phyloP scores from a whole-genome alignment of 2,888 invertebrate species.

The Rhingia rostrata region DNA sequence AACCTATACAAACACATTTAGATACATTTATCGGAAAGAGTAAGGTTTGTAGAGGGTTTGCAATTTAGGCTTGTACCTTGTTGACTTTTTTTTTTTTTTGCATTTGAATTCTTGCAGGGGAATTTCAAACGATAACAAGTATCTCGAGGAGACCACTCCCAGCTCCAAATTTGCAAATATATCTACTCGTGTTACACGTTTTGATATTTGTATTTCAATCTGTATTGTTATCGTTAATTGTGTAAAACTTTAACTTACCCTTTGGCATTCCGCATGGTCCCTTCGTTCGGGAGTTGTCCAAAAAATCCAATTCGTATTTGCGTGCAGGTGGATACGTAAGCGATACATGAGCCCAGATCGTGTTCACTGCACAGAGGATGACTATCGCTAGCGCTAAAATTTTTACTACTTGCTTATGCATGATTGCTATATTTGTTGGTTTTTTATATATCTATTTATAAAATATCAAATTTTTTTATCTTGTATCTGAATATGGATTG shows the following conservation, averaged over 20 bases:
- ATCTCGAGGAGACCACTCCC: conserved; percentile 40
- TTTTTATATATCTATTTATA: conserved; percentile 23
- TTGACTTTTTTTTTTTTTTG: conserved; percentile 1
- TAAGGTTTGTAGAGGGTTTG: conserved; percentile 3
- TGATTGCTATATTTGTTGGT: conserved; percentile 49
- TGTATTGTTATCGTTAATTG: conserved; percentile 9
- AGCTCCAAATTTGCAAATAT: not conserved
- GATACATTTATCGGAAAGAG: conserved; percentile 34
- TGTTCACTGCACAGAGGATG: conserved; percentile 48
- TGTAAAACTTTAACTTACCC: conserved; percentile 86
- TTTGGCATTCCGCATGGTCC: conserved; percentile 97
- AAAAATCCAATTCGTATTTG: conserved; percentile 94
- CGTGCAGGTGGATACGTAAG: conserved; percentile 95
- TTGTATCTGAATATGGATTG: conserved; percentile 43
- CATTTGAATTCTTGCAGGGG: conserved; percentile 25
- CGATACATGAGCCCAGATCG: conserved; percentile 87
- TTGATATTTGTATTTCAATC: no score
- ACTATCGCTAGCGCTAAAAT: conserved; percentile 57
- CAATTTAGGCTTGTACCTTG: not conserved
- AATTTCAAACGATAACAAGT: conserved; percentile 4
- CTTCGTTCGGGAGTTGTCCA: conserved; percentile 94
- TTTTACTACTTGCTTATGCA: conserved; percentile 71
- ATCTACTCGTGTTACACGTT: not conserved
- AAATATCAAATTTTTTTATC: not conserved
- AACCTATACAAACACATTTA: conserved; percentile 8